Base-by-base conservation (phyloP, 2,888 invertebrate genomes). In the Ashinkailepas kermadecensis region DNA sequence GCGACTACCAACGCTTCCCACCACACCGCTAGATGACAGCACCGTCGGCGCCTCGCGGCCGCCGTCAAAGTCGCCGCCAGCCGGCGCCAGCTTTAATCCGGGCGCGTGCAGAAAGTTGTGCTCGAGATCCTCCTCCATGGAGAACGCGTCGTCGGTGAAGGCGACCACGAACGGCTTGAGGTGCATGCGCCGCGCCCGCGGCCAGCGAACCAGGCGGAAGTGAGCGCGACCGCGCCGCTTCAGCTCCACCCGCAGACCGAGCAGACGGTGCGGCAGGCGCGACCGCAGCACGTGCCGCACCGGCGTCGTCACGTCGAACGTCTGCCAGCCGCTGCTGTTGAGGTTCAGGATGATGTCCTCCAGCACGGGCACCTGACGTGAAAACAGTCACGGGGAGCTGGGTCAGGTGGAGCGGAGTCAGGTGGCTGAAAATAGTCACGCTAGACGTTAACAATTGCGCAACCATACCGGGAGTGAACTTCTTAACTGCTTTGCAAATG, bases 71-170 rank as follows among this genome's bases (percentile, higher is more conserved):
- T 65, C 65, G 65, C 65, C 65, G 65, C 65, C 65, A 12, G 8
- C 9, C n/a, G 65, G 25, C 70, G 25, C 70, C 6, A 13, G 25
- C 6, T 15, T 39, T 8, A 21, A 7, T 59, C 59, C 54, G 39
- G 82, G 79, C 74, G 82, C 82, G 59, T 80, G 59, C 58, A 83
- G 82, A 81, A 83, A 83, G 84, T 58, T 83, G 82, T 58, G 83
- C 79, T 59, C 83, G 81, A 25, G 80, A 81, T 80, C 83, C 82
- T 54, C 83, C 82, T 81, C 84, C 82, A 79, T 82, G 82, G 80
- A 82, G 74, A 54, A 82, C 82, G 65, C 83, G 78, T 62, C 81
- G 81, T 23, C 57, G 80, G 81, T 80, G 82, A 81, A 64, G 78
- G 78, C 79, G 79, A 82, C 82, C 58, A 78, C 79, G 80, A 83